Conservation (phyloP, 2,113 vertebrate genomes). For the Hyaena hyaena region DNA sequence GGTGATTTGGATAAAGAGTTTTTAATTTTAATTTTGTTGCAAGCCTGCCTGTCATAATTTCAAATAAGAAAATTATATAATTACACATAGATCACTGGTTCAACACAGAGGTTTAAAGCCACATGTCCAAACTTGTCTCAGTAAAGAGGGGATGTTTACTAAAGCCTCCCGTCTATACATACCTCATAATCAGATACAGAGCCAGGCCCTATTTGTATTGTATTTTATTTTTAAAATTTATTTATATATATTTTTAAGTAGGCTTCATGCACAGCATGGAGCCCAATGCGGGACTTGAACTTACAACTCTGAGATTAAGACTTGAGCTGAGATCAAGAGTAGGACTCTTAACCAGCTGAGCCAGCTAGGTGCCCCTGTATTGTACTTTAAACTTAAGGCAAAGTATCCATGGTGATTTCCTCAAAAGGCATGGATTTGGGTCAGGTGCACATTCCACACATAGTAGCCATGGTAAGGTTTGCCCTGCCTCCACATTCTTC, state of each 20-base stretch:
- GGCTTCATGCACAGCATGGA: no score
- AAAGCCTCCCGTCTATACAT: neutral
- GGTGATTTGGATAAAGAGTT: slow-evolving; percentile 58
- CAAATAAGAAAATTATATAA: slow-evolving; percentile 37
- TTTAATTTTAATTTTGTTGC: slow-evolving; percentile 51
- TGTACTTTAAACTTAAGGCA: neutral
- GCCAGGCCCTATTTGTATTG: slow-evolving; percentile 12
- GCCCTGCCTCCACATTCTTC: neutral
- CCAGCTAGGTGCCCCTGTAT: no score
- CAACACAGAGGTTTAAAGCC: slow-evolving; percentile 23
- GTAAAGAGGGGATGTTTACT: neutral
- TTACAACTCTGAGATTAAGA: no score
- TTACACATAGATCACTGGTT: neutral
- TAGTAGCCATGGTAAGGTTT: neutral
- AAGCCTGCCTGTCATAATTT: slow-evolving; percentile 60
- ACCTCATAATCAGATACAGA: neutral
- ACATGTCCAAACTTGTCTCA: neutral
- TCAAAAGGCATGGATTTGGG: neutral
- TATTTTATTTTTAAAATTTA: neutral
- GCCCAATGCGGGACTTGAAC: no score
- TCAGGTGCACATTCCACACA: neutral
- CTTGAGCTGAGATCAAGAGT: neutral
- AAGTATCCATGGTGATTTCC: neutral
- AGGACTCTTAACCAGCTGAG: no score
- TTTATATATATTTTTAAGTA: no score